These are phyloP conservation scores for Chaenodraco wilsoni DNA, from an alignment of 2,797 vertebrate genomes.

Conservation along the genomic window DNA sequence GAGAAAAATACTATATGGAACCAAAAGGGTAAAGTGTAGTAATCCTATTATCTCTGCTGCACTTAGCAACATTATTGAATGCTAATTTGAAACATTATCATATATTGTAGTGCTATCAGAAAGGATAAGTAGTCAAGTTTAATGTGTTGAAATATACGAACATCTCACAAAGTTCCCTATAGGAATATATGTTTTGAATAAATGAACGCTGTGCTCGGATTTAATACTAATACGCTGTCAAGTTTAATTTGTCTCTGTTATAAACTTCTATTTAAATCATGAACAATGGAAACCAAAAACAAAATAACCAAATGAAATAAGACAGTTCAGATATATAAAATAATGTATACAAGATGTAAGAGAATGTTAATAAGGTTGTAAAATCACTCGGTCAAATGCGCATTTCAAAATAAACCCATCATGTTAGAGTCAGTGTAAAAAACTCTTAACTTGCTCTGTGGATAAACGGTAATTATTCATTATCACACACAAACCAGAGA, in stretches of 20 bases:
- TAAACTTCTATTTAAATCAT: constrained; percentile 1
- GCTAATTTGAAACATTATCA: neutral
- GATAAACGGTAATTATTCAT: neutral
- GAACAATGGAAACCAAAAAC: neutral
- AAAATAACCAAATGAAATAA: neutral
- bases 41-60: neutral
- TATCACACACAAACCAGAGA: neutral
- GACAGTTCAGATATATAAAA: neutral
- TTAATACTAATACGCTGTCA: neutral
- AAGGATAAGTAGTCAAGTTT: neutral
- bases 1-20: constrained; percentile 14
- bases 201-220: neutral
- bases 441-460: neutral
- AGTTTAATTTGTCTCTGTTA: neutral
- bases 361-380: no score
- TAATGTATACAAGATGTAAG: neutral
- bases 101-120: neutral
- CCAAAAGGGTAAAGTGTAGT: neutral
- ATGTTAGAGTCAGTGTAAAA: no score
- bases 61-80: neutral
- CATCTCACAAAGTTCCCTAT: neutral
- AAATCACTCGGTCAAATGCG: neutral
- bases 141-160: neutral
- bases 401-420: neutral
- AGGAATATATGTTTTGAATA: neutral